Evolutionary conservation across 2,797 vertebrate species (phyloP), one percentile per base, ranked within the genome.

Genomic region (Sebastes hopkinsi): DNA sequence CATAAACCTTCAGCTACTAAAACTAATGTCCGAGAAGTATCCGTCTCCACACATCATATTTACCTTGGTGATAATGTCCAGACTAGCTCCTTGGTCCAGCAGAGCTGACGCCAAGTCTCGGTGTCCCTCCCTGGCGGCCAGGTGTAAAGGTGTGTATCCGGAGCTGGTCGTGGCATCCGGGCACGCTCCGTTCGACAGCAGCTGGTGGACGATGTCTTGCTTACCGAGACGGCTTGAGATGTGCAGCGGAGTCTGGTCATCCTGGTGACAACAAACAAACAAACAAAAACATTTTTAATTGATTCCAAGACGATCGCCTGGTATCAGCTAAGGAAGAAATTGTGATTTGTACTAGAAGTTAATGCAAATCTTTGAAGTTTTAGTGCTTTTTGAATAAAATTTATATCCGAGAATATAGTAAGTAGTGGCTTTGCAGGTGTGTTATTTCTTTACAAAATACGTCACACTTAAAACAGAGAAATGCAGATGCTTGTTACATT

Each of bases 211-310:
- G 14, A 99, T 99, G 79, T 99, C 98, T 0, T 96, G 97, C 84
- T 99, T 99, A 4, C 98, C 99, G 46, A 99, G 90, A 4, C 98
- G 97, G 64, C 98, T 98, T 7, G 98, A 96, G 87, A 99, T 99
- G 91, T 99, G 99, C 89, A 99, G 94, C 0, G 99, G 98, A 0
- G 98, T 99, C 94, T 99, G 99, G 90, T 99, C 97, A 56, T 99
- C 98, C 99, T 99, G 89, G 67, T 58, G 0, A 65, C 29, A 11
- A 42, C 34, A 73, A 42, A 69, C 14, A 70, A 16, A 70, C 60
- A 68, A n/a, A 27, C 14, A 70, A 56, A 69, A n/a, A 27, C 10
- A 59, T 14, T 25, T 52, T 52, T n/a, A 1, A 52, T n/a, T 52
- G 50, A 52, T n/a, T 0, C 50, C 8, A n/a, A 20, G 8, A 52